phyloP scores from a whole-genome alignment of 2,113 vertebrate genomes.

The Gasterosteus aculeatus region DNA sequence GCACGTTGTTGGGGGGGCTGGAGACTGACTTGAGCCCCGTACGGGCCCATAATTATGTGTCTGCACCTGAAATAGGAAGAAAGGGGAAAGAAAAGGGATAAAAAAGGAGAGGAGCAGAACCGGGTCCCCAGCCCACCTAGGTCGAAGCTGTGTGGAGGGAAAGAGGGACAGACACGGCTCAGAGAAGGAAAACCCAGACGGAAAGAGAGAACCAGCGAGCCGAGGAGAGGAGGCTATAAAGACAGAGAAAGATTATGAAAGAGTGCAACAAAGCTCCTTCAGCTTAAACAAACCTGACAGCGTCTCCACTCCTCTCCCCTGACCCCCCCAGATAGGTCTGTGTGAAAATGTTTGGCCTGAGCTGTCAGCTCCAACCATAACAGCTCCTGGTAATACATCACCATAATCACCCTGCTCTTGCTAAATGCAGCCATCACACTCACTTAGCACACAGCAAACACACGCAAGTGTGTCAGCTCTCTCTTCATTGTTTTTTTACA shows the following conservation, averaged over 20 bases:
- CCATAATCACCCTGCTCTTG: conserved; percentile 59
- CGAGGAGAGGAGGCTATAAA: conserved; percentile 9
- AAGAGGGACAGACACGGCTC: background rate
- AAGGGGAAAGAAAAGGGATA: background rate
- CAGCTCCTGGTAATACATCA: conserved; percentile 64
- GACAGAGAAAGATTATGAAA: conserved; percentile 42
- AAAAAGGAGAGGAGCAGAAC: conserved; percentile 23
- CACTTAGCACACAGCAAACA: conserved; percentile 32
- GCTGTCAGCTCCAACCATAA: conserved; percentile 64
- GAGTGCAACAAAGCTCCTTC: conserved; percentile 43
- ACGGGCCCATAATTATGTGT: conserved; percentile 67
- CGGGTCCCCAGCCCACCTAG: conserved; percentile 73
- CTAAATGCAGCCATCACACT: conserved; percentile 48
- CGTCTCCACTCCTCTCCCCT: conserved; percentile 5
- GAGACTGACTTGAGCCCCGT: conserved; percentile 65
- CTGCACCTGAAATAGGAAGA: conserved; percentile 71
- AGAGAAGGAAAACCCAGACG: background rate
- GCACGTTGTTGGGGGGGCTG: conserved; percentile 56
- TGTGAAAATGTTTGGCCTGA: conserved; percentile 70
- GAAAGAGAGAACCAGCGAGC: background rate
- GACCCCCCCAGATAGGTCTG: conserved; percentile 50
- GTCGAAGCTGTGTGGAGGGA: conserved; percentile 35
- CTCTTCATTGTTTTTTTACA: background rate
- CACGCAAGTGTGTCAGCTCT: background rate
- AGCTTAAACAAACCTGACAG: conserved; percentile 64